Base-by-base conservation (phyloP, 2,888 invertebrate genomes). In the Trichogramma dendrolimi region DNA sequence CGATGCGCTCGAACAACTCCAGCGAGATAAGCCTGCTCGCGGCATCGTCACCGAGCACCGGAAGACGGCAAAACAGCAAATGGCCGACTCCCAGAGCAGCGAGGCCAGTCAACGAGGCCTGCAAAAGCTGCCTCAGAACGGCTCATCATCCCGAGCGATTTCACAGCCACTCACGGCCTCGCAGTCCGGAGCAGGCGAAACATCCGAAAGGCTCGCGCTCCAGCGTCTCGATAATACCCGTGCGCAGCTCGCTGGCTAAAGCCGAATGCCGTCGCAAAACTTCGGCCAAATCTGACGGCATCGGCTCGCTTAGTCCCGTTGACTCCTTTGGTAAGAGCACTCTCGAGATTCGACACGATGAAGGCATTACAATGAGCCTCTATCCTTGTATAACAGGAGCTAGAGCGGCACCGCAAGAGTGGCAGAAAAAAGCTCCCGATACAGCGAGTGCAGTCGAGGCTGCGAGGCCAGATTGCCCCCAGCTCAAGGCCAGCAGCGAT, bases 71-170 rank as follows among this genome's bases (percentile, higher is more conserved):
- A 52, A 10, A 7, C 14, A n/a, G 38, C 39, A 5, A 6, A 4
- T 11, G 52, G 27, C 27, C 27, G 27, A 27, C 52, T 52, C 10
- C 40, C 54, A 67, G 75, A 77, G 2, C 83, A 83, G 48, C 27
- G 27, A 27, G 27, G 27, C 27, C 27, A 27, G 27, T 27, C 27
- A 27, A 27, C 27, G 81, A 81, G 67, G 85, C 86, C 1, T 89
- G 89, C 73, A 83, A 81, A 58, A 84, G 85, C 59, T 90, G 89
- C 76, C 87, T 87, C 2, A 80, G 88, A 27, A 82, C 85, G 2
- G 87, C 88, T 74, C 83, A 84, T 63, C 27, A 27, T 2, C 87
- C 89, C 0, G 89, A 90, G 71, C 79, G 89, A 10, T 83, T 85
- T 65, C 85, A 85, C 72, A 85, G 84, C 70, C 85, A 85, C 71